Evolutionary conservation across 1,140 invertebrate species (phyloP).

Genomic region (Temnothorax nylanderi): DNA sequence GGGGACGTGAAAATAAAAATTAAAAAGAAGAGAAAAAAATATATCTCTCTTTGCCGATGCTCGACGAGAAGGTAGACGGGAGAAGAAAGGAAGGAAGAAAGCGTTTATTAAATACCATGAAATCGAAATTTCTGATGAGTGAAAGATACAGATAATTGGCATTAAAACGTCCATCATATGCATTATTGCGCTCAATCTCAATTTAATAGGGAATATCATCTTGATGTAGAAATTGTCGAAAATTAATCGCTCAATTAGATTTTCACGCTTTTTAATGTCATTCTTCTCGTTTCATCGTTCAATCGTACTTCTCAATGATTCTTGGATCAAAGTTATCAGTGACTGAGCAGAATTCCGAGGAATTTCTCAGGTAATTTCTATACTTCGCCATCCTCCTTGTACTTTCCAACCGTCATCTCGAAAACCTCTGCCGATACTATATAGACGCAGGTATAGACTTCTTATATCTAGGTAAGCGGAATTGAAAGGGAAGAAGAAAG

Average conservation of each 20-base stretch:
- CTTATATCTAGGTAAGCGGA: conserved; percentile 63
- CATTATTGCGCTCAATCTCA: neutral
- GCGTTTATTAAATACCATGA: conserved; percentile 9
- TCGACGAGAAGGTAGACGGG: neutral
- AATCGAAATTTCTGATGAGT: conserved; percentile 5
- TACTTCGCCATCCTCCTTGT: neutral
- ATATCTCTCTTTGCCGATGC: neutral
- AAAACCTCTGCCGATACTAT: conserved; percentile 49
- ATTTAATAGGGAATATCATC: neutral
- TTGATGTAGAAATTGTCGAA: neutral
- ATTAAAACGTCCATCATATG: neutral
- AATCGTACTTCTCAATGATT: neutral
- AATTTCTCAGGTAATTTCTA: neutral
- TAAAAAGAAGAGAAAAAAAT: neutral
- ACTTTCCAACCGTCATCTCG: conserved; percentile 14
- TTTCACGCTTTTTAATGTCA: too few relatives aligned
- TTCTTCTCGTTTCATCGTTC: neutral
- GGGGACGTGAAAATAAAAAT: conserved; percentile 13
- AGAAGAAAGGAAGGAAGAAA: neutral
- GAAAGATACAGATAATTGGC: neutral
- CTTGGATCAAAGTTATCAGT: neutral
- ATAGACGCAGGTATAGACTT: conserved; percentile 55
- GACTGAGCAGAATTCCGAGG: neutral
- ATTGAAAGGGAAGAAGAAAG: conserved; percentile 69
- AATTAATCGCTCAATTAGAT: conserved; percentile 6